Conservation (phyloP, 92 coral and sea anemone genomes). For the Zoanthus sociatus region DNA sequence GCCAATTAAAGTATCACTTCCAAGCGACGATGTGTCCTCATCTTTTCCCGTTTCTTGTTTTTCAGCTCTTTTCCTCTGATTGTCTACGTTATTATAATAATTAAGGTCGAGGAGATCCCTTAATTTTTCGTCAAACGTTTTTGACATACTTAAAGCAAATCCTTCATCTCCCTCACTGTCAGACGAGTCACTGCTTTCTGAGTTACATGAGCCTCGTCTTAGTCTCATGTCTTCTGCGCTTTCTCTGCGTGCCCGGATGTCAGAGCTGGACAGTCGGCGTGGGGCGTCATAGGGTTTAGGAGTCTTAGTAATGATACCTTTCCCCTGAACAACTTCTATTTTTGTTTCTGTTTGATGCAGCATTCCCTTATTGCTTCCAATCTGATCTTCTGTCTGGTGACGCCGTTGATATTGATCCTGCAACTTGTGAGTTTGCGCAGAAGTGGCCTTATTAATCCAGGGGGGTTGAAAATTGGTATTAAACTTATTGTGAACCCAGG, state of each 20-base stretch:
- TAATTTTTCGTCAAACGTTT: slow-evolving; percentile 94
- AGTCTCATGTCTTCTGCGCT: slow-evolving; percentile 75
- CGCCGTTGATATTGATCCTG: slow-evolving; percentile 33
- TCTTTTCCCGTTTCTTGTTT: slow-evolving; percentile 56
- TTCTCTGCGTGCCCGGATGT: slow-evolving; percentile 74
- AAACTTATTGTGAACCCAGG: slow-evolving; percentile 24
- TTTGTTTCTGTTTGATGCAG: slow-evolving; percentile 62
- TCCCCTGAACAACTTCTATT: slow-evolving; percentile 77
- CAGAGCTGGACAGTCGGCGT: slow-evolving; percentile 87
- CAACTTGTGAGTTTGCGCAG: not conserved
- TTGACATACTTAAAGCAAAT: slow-evolving; percentile 82
- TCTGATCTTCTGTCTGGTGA: slow-evolving; percentile 46
- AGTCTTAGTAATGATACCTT: slow-evolving; percentile 74
- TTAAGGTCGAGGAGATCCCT: slow-evolving; percentile 78
- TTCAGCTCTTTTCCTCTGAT: slow-evolving; percentile 24
- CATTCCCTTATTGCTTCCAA: not conserved
- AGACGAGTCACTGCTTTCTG: slow-evolving; percentile 87
- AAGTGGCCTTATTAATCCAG: slow-evolving; percentile 10
- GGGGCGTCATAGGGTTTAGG: slow-evolving; percentile 63
- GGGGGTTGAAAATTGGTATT: slow-evolving; percentile 14
- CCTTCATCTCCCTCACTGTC: slow-evolving; percentile 82
- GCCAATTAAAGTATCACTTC: slow-evolving; percentile 25
- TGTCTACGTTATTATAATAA: slow-evolving; percentile 43
- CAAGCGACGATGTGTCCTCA: slow-evolving; percentile 27
- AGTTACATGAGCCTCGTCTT: slow-evolving; percentile 65